Evolutionary conservation across 2,888 invertebrate genomes (phyloP).

Genomic region (Acleris laterana): DNA sequence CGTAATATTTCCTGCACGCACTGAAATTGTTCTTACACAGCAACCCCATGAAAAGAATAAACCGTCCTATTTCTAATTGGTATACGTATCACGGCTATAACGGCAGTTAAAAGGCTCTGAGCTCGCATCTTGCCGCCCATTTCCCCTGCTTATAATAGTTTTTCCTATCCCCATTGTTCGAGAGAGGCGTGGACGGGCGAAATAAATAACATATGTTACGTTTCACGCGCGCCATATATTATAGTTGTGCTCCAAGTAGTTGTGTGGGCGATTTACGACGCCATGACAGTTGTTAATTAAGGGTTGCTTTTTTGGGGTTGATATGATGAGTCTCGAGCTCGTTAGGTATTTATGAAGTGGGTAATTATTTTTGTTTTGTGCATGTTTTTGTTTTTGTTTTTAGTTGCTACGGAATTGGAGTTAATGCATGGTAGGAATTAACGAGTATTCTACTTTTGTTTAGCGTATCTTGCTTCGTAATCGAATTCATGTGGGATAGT

Average conservation of each 20-base stretch:
- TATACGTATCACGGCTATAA: not conserved
- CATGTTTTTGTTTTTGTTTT: not conserved
- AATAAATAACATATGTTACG: slow-evolving; percentile 49
- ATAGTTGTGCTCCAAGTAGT: slow-evolving; percentile 40
- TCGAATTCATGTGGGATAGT: too few species aligned
- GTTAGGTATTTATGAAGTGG: not conserved
- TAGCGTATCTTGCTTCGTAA: too few species aligned
- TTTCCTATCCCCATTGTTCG: slow-evolving; percentile 62
- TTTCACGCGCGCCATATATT: slow-evolving; percentile 39
- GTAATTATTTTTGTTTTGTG: not conserved
- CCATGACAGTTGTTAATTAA: slow-evolving; percentile 14
- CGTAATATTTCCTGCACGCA: too few species aligned
- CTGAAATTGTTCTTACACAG: too few species aligned
- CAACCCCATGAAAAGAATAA: too few species aligned
- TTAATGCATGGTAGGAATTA: too few species aligned
- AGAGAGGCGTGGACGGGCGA: slow-evolving; percentile 45
- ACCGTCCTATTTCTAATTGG: not conserved
- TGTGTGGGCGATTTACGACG: slow-evolving; percentile 44
- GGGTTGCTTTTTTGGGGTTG: slow-evolving; percentile 8
- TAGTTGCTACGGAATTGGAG: not conserved
- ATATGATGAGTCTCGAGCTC: not conserved
- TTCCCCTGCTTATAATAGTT: slow-evolving; percentile 66
- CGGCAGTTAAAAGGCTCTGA: slow-evolving; percentile 7
- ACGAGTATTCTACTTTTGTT: too few species aligned
- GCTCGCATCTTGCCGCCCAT: slow-evolving; percentile 40